A percentile compares a stretch with the other conserved stretches of the same genome.
phyloP scores from a whole-genome alignment of 2,113 vertebrate species.

The Calidris pugnax region DNA sequence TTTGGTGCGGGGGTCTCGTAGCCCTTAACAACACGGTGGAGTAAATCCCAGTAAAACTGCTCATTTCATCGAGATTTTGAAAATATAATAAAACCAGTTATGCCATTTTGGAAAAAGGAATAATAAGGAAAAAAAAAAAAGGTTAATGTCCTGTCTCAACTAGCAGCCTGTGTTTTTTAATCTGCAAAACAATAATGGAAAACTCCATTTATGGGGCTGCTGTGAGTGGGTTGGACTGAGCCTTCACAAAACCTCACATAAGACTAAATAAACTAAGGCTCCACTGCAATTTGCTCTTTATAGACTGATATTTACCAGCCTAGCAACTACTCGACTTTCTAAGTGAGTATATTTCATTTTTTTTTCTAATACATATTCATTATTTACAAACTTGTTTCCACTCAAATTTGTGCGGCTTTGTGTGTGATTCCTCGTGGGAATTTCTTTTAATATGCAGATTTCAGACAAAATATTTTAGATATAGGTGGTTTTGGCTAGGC shows the following conservation, averaged over 20 bases:
- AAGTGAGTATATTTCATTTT: slow-evolving; percentile 56
- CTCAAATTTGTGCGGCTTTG: slow-evolving; percentile 51
- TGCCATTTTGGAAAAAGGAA: background rate
- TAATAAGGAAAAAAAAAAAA: background rate
- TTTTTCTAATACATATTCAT: slow-evolving; percentile 62
- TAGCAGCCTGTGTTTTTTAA: background rate
- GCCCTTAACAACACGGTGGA: background rate
- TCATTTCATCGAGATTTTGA: background rate
- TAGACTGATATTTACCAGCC: slow-evolving; percentile 69
- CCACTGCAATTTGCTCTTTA: slow-evolving; percentile 48
- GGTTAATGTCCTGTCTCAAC: background rate
- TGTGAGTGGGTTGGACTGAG: background rate
- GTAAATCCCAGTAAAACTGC: background rate
- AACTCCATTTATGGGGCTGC: slow-evolving; percentile 2
- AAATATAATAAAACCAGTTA: background rate
- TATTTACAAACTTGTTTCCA: slow-evolving; percentile 72
- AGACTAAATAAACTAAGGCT: slow-evolving; percentile 41
- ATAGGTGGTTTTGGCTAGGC: background rate
- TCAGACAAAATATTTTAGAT: background rate
- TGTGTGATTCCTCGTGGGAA: slow-evolving; percentile 19
- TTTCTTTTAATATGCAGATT: slow-evolving; percentile 57
- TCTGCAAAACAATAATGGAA: slow-evolving; percentile 32
- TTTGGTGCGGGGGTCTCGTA: background rate
- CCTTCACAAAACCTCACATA: background rate
- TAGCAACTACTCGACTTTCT: slow-evolving; percentile 39